Evolutionary conservation across 2,113 vertebrate species (phyloP).

Genomic region (Equus przewalskii): DNA sequence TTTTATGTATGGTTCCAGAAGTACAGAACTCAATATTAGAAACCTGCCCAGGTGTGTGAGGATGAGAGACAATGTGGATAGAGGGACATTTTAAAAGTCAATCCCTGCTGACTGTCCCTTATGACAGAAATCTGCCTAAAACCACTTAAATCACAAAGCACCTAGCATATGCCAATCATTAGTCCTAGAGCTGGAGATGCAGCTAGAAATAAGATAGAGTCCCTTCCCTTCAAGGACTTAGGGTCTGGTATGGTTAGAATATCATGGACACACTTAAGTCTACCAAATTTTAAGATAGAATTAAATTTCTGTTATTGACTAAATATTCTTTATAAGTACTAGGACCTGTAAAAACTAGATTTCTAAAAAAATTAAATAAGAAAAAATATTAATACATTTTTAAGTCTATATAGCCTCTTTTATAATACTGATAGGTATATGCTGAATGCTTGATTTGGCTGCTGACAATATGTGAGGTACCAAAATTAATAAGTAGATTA

Average conservation of each 20-base stretch:
- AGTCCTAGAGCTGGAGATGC: background rate
- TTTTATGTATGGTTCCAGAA: background rate
- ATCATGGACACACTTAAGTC: background rate
- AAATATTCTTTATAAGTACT: background rate
- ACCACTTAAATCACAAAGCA: background rate
- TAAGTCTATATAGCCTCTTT: background rate
- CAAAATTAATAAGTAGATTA: slow-evolving; percentile 1
- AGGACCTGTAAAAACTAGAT: background rate
- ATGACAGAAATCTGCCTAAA: background rate
- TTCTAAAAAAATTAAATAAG: background rate
- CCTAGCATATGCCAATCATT: background rate
- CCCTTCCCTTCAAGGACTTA: background rate
- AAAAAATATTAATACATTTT: background rate
- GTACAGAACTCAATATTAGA: background rate
- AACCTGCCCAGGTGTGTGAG: background rate
- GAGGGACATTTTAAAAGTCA: background rate
- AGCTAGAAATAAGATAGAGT: background rate
- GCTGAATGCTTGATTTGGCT: background rate
- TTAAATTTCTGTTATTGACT: background rate
- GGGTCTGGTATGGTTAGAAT: background rate
- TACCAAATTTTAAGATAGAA: background rate
- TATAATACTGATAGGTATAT: background rate
- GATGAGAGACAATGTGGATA: background rate
- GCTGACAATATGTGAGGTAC: background rate
- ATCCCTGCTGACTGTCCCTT: background rate